Base-by-base conservation (phyloP, 2,888 invertebrate species). In the Lepidonotus clava region DNA sequence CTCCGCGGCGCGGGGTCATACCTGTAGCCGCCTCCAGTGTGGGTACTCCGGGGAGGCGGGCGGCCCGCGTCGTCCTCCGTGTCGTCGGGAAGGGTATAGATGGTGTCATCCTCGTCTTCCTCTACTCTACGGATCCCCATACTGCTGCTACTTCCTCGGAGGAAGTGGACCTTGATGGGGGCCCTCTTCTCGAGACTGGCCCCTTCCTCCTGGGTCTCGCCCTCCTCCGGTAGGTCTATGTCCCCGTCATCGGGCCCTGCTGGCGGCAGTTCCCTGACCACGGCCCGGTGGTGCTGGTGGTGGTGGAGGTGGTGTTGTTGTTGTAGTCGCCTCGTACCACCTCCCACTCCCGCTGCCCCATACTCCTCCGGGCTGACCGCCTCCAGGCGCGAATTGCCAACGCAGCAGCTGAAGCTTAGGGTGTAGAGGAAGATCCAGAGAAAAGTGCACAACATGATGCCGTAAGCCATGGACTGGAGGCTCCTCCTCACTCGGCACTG, bases 371-470 rank as follows among this genome's bases (percentile, higher is more conserved):
- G 6, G 4, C 56, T 32, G 18, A 83, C 83, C 32, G 24, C 83
- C 83, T 56, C 83, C 34, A 51, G 83, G 36, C 51, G 46, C 24
- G 53, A 36, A 36, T 53, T 46, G 32, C 76, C 86, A 18, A 51
- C 86, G 38, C 86, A 86, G 61, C 86, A 86, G 41, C 86, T 86
- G 38, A 86, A 77, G 56, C 53, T 86, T 4, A 86, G 80, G 36
- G 86, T 77, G 56, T 86, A 86, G 18, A 86, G 77, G 28, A 40
- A 40, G 34, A 86, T 34, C 40, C 86, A 86, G 11, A 86, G 28
- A 11, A 36, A 46, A 6, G 51, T 76, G 36, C 71, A 40, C 76
- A 71, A 18, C 85, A 85, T 85, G 76, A 83, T 36, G 1, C 80
- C 80, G 80, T 80, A 80, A 0, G 32, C 51, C 41, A 80, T 46